phyloP scores from a whole-genome alignment of 2,797 vertebrate species.

The Melanotaenia maccullochi region DNA sequence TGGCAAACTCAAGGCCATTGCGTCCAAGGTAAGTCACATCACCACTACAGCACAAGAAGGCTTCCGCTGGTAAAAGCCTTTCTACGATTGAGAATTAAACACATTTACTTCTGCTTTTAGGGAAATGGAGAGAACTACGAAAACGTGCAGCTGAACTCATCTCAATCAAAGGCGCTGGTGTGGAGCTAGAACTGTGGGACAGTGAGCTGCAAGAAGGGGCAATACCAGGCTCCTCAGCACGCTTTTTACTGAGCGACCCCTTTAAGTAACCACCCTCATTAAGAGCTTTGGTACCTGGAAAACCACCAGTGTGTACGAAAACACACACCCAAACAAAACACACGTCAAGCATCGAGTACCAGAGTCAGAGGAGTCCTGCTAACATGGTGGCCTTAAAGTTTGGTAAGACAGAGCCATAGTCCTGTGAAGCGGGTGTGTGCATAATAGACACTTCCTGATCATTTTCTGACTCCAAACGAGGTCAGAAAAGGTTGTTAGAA shows the following conservation, averaged over 20 bases:
- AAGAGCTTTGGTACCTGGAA: conserved; percentile 62
- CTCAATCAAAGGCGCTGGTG: conserved; percentile 83
- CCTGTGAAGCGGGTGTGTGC: conserved; percentile 42
- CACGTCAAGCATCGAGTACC: conserved; percentile 38
- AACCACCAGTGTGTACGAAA: conserved; percentile 41
- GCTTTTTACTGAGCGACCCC: conserved; percentile 44
- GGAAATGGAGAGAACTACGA: conserved; percentile 89
- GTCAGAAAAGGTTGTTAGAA: conserved; percentile 52
- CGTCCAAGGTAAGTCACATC: conserved; percentile 90
- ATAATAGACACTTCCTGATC: conserved; percentile 42
- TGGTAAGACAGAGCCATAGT: conserved; percentile 54
- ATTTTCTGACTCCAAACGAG: conserved; percentile 42
- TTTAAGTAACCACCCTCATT: conserved; percentile 51
- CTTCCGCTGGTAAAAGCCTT: background rate
- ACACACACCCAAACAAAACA: conserved; percentile 24
- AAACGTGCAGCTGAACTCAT: conserved; percentile 94
- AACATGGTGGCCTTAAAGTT: conserved; percentile 71
- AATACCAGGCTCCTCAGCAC: conserved; percentile 35
- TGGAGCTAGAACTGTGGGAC: conserved; percentile 77
- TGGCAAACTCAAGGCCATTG: conserved; percentile 93
- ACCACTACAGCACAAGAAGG: background rate
- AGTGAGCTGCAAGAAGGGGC: conserved; percentile 12
- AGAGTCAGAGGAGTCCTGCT: conserved; percentile 48
- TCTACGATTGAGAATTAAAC: background rate
- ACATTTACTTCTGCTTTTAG: conserved; percentile 36